phyloP scores from a whole-genome alignment of 2,797 vertebrate species.

The Fratercula arctica region DNA sequence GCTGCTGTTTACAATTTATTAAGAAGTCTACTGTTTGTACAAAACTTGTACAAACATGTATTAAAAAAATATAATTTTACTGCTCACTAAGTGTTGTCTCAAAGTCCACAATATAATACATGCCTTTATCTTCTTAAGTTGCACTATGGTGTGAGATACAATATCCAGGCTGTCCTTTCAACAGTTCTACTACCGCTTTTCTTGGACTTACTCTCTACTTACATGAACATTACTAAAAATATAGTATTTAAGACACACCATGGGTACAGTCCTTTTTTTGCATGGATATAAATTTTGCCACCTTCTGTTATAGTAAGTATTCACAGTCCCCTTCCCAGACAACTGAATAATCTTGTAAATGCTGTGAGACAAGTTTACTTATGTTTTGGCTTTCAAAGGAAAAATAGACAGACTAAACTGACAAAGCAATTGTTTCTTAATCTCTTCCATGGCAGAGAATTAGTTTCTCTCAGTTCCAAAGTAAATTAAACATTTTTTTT shows the following conservation, averaged over 20 bases:
- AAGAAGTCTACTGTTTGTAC: not conserved
- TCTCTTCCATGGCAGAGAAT: slow-evolving; percentile 60
- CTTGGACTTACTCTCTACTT: not conserved
- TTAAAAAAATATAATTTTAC: not conserved
- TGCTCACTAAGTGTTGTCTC: not conserved
- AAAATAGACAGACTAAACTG: slow-evolving; percentile 48
- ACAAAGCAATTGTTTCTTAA: slow-evolving; percentile 66
- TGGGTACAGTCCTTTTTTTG: not conserved
- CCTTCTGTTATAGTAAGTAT: not conserved
- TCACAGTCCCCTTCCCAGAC: slow-evolving; percentile 26
- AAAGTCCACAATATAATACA: not conserved
- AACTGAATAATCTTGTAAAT: slow-evolving; percentile 59
- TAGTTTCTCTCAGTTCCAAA: slow-evolving; percentile 61
- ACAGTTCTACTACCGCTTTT: not conserved
- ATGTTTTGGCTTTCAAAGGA: slow-evolving; percentile 48
- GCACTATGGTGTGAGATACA: not conserved
- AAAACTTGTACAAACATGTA: not conserved
- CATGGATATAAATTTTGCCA: not conserved
- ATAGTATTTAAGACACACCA: not conserved
- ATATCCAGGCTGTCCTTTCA: not conserved
- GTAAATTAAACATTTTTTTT: slow-evolving; percentile 42
- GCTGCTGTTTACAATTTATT: not conserved
- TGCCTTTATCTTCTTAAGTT: not conserved
- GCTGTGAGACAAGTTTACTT: slow-evolving; percentile 52
- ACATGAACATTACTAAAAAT: not conserved